Conservation (phyloP, 2,888 invertebrate species). For the Epinotia nisella region DNA sequence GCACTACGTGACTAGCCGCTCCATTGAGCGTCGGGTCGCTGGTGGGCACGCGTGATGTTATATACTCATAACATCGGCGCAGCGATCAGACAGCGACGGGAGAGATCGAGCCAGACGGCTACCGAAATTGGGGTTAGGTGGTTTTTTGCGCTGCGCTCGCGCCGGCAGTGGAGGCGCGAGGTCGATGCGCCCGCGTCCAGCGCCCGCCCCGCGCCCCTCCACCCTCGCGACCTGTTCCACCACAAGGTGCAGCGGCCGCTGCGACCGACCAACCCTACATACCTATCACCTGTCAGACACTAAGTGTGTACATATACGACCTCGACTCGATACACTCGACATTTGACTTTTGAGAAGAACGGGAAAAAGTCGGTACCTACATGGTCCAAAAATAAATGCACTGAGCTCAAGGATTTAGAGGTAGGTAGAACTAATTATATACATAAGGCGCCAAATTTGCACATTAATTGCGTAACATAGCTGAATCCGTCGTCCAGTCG, state of each 20-base stretch:
- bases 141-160: slow-evolving; percentile 74
- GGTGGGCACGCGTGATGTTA: slow-evolving; percentile 69
- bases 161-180: slow-evolving; percentile 68
- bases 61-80: slow-evolving; percentile 55
- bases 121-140: slow-evolving; percentile 81
- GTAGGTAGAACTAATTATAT: not conserved
- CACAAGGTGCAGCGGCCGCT: slow-evolving; percentile 80
- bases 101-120: slow-evolving; percentile 77
- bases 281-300: slow-evolving; percentile 83
- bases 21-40: slow-evolving; percentile 51
- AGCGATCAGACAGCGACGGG: slow-evolving; percentile 58
- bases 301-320: slow-evolving; percentile 70
- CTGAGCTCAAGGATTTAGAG: not conserved
- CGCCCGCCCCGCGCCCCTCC: slow-evolving; percentile 54
- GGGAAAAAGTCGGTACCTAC: slow-evolving; percentile 45
- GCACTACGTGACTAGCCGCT: slow-evolving; percentile 45
- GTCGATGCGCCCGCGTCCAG: slow-evolving; percentile 73
- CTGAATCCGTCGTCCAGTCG: not conserved
- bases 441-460: not conserved
- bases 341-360: slow-evolving; percentile 56
- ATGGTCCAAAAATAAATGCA: slow-evolving; percentile 2
- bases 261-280: slow-evolving; percentile 73
- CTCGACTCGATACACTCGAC: slow-evolving; percentile 51
- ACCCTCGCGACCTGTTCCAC: slow-evolving; percentile 76
- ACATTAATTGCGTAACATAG: not conserved